Percentiles rank a stretch among this genome's conserved stretches.
These are phyloP conservation scores for Caenorhabditis drosophilae DNA, from an alignment of 2,888 invertebrate species.

Conservation along the genomic window DNA sequence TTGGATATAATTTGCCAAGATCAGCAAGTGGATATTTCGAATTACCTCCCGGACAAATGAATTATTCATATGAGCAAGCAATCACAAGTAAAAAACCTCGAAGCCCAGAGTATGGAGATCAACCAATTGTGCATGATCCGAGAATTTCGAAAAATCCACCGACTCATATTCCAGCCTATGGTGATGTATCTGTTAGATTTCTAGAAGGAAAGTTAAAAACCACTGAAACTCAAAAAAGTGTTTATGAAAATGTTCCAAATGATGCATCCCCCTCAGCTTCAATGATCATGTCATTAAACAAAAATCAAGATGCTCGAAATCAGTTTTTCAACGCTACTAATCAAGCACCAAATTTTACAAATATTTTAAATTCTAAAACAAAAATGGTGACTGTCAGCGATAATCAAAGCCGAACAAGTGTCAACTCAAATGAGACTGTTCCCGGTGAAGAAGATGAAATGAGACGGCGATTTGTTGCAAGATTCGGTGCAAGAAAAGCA, in stretches of 20 bases:
- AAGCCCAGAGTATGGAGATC: slow-evolving; percentile 14
- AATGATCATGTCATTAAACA: neutral
- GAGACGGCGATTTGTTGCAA: slow-evolving; percentile 48
- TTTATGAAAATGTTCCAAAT: slow-evolving; percentile 32
- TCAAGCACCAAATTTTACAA: slow-evolving; percentile 36
- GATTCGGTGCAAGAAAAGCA: slow-evolving; percentile 51
- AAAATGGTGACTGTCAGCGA: slow-evolving; percentile 21
- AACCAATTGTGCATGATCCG: slow-evolving; percentile 6
- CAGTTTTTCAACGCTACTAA: slow-evolving; percentile 20
- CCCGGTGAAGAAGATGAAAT: slow-evolving; percentile 46
- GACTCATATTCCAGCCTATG: too few species aligned
- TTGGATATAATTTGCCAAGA: slow-evolving; percentile 43
- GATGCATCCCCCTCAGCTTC: slow-evolving; percentile 4
- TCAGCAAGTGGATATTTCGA: slow-evolving; percentile 59
- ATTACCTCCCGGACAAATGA: slow-evolving; percentile 27
- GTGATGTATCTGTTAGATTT: too few species aligned
- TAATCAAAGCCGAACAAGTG: slow-evolving; percentile 18
- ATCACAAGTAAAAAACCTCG: slow-evolving; percentile 18
- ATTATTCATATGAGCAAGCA: slow-evolving; percentile 43
- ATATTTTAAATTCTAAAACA: slow-evolving; percentile 28
- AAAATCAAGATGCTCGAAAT: slow-evolving; percentile 18
- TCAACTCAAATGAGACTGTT: slow-evolving; percentile 21
- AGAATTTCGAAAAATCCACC: slow-evolving; percentile 23
- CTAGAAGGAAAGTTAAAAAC: too few species aligned
- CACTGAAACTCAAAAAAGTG: slow-evolving; percentile 28